These are phyloP conservation scores for Cynoglossus semilaevis DNA, from an alignment of 2,113 vertebrate genomes.

Conservation along the genomic window DNA sequence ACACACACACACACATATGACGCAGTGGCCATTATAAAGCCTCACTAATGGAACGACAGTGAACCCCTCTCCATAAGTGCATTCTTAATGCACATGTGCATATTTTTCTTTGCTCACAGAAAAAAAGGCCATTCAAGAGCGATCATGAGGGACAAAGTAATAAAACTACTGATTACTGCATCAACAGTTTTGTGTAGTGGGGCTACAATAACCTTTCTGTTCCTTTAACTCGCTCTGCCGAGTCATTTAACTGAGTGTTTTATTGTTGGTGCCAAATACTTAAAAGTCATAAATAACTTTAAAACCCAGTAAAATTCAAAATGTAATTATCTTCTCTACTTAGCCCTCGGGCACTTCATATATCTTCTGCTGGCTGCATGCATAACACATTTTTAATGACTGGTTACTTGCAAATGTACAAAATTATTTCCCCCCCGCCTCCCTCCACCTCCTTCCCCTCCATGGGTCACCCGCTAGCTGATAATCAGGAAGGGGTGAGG, in stretches of 20 bases:
- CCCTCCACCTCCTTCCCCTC: constrained; percentile 32
- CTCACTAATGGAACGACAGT: constrained; percentile 35
- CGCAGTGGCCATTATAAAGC: constrained; percentile 29
- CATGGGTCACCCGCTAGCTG: constrained; percentile 57
- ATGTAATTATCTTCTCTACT: constrained; percentile 99
- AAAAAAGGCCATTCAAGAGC: constrained; percentile 23
- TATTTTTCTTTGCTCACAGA: constrained; percentile 28
- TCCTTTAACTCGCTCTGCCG: constrained; percentile 31
- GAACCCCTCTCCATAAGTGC: constrained; percentile 38
- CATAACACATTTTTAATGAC: constrained; percentile 94
- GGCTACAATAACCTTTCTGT: constrained; percentile 28
- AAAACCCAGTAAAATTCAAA: constrained; percentile 99
- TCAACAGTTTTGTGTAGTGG: constrained; percentile 23
- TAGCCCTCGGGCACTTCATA: constrained; percentile 91
- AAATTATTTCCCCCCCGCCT: constrained; percentile 85
- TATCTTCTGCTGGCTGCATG: constrained; percentile 92
- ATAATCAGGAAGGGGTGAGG: constrained; percentile 29
- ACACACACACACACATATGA: constrained; percentile 9
- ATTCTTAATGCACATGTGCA: constrained; percentile 37
- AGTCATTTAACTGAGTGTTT: constrained; percentile 70
- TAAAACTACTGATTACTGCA: constrained; percentile 25
- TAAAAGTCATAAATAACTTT: constrained; percentile 99
- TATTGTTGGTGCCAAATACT: constrained; percentile 86
- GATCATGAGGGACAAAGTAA: constrained; percentile 15
- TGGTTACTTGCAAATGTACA: constrained; percentile 90